A percentile compares a stretch with the other conserved stretches of the same genome.
phyloP scores from a whole-genome alignment of 92 coral and sea anemone genomes.

The Porites rus region DNA sequence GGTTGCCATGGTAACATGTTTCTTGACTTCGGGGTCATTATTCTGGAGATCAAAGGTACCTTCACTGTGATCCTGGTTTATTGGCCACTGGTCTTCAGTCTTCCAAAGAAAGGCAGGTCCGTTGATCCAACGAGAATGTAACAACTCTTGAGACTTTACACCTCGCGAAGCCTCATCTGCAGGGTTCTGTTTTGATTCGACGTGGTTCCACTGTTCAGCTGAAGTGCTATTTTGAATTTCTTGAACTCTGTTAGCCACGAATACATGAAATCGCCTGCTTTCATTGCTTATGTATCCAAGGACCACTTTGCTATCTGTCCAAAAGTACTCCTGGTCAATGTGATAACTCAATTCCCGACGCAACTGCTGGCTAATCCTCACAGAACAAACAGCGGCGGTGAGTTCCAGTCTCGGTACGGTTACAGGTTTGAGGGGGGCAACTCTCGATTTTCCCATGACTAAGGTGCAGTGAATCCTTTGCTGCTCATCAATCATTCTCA shows the following conservation, averaged over 20 bases:
- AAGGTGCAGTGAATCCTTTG: constrained; percentile 49
- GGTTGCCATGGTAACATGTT: too few species aligned
- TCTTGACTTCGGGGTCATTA: too few species aligned
- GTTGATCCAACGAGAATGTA: too few species aligned
- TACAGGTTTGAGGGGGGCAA: constrained; percentile 42
- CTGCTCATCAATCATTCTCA: constrained; percentile 38
- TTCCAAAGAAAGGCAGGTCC: too few species aligned
- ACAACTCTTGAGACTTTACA: too few species aligned
- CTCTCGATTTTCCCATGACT: constrained; percentile 46
- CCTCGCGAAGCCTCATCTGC: constrained; percentile 29
- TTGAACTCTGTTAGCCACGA: constrained; percentile 63
- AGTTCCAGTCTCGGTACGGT: constrained; percentile 60
- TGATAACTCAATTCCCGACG: background rate
- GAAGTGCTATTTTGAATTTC: constrained; percentile 37
- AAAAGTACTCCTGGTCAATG: constrained; percentile 31
- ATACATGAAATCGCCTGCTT: constrained; percentile 56
- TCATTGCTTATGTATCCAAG: constrained; percentile 64
- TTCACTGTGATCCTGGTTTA: too few species aligned
- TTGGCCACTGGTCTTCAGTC: too few species aligned
- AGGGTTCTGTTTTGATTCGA: constrained; percentile 59
- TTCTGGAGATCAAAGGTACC: too few species aligned
- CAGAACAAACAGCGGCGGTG: constrained; percentile 21
- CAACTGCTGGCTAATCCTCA: constrained; percentile 1
- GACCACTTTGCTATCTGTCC: constrained; percentile 66
- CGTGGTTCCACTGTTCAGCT: too few species aligned